These are phyloP conservation scores for Marmota flaviventris DNA, from an alignment of 2,113 vertebrate species.

Conservation along the genomic window DNA sequence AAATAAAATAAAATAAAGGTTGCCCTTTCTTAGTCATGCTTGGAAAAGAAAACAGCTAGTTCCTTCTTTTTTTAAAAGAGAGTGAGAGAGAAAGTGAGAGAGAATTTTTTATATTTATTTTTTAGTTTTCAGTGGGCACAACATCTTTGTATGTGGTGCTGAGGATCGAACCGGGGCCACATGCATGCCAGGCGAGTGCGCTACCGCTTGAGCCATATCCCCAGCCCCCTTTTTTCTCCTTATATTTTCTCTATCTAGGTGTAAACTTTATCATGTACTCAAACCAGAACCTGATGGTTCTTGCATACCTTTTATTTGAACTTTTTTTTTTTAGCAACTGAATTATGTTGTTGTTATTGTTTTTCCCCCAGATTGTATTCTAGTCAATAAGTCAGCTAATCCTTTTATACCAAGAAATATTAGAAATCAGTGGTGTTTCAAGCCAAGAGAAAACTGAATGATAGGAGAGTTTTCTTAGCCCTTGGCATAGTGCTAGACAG, in stretches of 20 bases:
- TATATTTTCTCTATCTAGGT: neutral
- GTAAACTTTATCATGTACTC: neutral
- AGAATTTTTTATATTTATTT: too few relatives aligned
- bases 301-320: slow-evolving; percentile 50
- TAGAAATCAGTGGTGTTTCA: neutral
- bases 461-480: neutral
- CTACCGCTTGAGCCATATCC: too few relatives aligned
- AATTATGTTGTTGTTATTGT: neutral
- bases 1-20: neutral
- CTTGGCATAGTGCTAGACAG: slow-evolving; percentile 3
- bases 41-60: neutral
- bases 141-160: too few relatives aligned
- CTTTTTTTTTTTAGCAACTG: slow-evolving; percentile 52
- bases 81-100: too few relatives aligned
- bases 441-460: neutral
- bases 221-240: neutral
- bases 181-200: too few relatives aligned
- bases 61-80: neutral
- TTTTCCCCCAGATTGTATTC: neutral
- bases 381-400: slow-evolving; percentile 54
- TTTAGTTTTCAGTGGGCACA: too few relatives aligned
- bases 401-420: slow-evolving; percentile 55
- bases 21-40: slow-evolving; percentile 20
- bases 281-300: slow-evolving; percentile 4
- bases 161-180: too few relatives aligned